Percentiles rank a stretch among this genome's conserved stretches.
phyloP scores from a whole-genome alignment of 2,888 invertebrate species.

The Gari tellinella region DNA sequence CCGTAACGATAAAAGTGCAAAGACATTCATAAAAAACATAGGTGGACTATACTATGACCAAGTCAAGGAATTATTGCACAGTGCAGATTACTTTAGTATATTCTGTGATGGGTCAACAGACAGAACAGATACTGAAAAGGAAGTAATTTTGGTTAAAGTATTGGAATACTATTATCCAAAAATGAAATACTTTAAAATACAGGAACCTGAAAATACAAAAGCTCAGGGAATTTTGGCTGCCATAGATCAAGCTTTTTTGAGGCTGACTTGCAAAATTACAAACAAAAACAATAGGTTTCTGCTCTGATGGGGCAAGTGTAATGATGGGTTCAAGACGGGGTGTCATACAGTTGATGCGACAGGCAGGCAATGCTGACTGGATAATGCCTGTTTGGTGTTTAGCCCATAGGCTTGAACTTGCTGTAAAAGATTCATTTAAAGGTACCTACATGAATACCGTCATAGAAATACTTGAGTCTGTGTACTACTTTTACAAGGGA shows the following conservation, averaged over 20 bases:
- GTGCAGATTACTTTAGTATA: constrained; percentile 30
- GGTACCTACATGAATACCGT: constrained; percentile 39
- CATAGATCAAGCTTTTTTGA: constrained; percentile 31
- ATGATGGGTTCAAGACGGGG: constrained; percentile 47
- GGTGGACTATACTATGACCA: constrained; percentile 16
- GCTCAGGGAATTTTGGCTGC: constrained; percentile 39
- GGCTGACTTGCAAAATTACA: constrained; percentile 30
- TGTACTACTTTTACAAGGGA: constrained; percentile 51
- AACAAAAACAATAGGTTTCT: constrained; percentile 41
- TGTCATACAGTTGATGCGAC: constrained; percentile 38
- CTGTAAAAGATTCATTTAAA: constrained; percentile 50
- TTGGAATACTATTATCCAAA: constrained; percentile 36
- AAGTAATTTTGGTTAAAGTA: constrained; percentile 28
- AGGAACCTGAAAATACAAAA: constrained; percentile 43
- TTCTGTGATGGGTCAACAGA: constrained; percentile 44
- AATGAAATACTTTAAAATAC: constrained; percentile 36
- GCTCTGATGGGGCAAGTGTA: constrained; percentile 53
- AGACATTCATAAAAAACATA: constrained; percentile 6
- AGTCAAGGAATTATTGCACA: background rate
- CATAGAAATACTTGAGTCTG: constrained; percentile 10
- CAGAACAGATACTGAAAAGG: constrained; percentile 30
- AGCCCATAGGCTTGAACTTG: constrained; percentile 52
- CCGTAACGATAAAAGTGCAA: constrained; percentile 6
- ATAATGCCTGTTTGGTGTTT: constrained; percentile 46
- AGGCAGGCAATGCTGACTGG: constrained; percentile 20